These are phyloP conservation scores for Esox niger DNA, from an alignment of 2,113 vertebrate genomes.

Conservation along the genomic window DNA sequence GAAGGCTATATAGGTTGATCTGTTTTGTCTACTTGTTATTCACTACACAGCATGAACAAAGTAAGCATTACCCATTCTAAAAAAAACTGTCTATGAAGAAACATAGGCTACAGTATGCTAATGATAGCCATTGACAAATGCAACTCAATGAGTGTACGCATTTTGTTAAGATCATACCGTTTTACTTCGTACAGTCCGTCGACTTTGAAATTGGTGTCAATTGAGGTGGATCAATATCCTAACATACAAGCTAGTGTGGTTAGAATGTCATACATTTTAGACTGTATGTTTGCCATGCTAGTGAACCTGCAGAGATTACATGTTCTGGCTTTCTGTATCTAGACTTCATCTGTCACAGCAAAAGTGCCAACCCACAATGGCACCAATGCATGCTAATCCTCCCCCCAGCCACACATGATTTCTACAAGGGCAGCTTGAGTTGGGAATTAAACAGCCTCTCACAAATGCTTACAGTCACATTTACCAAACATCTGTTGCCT, in stretches of 20 bases:
- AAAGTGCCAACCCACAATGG: slow-evolving; percentile 29
- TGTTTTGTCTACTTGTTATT: no score
- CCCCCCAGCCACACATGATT: slow-evolving; percentile 10
- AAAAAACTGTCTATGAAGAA: no score
- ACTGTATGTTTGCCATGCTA: not conserved
- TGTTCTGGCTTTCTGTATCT: slow-evolving; percentile 24
- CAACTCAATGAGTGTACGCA: not conserved
- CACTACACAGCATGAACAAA: no score
- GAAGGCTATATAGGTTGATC: no score
- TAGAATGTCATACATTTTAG: not conserved
- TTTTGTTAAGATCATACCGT: no score
- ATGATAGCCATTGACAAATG: not conserved
- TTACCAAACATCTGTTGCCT: slow-evolving; percentile 27
- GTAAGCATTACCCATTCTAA: no score
- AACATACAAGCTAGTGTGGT: not conserved
- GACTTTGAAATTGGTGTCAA: not conserved
- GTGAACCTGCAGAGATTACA: slow-evolving; percentile 2
- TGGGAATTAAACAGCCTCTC: slow-evolving; percentile 30
- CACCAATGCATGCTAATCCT: slow-evolving; percentile 27
- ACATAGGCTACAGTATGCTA: no score
- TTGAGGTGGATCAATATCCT: not conserved
- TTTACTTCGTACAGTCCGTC: not conserved
- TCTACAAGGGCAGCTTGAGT: slow-evolving; percentile 21
- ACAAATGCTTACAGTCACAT: slow-evolving; percentile 20
- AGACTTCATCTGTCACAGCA: slow-evolving; percentile 20